Percentiles rank a stretch among this genome's conserved stretches.
Evolutionary conservation across 2,888 invertebrate species (phyloP).

Genomic region (Lasioglossum calceatum): DNA sequence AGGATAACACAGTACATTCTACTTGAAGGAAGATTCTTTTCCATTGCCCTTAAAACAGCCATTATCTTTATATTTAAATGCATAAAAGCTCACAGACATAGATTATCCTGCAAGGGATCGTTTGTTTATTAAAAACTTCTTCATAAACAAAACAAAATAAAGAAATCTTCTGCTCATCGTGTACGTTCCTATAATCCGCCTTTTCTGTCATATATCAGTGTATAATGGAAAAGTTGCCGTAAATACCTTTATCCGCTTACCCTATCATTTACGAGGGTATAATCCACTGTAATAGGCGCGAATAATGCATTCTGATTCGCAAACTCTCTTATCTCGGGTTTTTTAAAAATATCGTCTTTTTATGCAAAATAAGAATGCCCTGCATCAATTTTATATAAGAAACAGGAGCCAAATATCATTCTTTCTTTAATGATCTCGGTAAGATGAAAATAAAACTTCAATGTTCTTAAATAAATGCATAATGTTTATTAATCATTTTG

Average conservation of each 20-base stretch:
- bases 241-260: conserved; percentile 41
- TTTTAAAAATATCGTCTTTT: conserved; percentile 32
- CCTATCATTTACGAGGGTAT: conserved; percentile 30
- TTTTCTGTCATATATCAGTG: conserved; percentile 14
- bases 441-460: no score
- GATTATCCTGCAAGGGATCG: neutral
- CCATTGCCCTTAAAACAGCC: neutral
- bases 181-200: conserved; percentile 1
- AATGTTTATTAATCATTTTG: no score
- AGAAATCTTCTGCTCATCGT: neutral
- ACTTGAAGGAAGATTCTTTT: neutral
- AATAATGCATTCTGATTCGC: conserved; percentile 46
- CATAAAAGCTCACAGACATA: neutral
- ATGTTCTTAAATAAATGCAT: no score
- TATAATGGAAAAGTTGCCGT: conserved; percentile 51
- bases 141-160: neutral
- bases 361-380: no score
- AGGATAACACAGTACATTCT: no score
- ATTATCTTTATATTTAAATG: neutral
- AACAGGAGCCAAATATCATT: no score
- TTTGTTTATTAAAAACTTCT: neutral
- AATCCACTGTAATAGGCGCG: conserved; percentile 49
- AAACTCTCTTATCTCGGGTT: conserved; percentile 30
- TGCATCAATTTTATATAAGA: no score
- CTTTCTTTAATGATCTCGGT: no score